A percentile compares a stretch with the other conserved stretches of the same genome.
Evolutionary conservation across 2,113 vertebrate genomes (phyloP).

Genomic region (Benitochromis conjunctus): DNA sequence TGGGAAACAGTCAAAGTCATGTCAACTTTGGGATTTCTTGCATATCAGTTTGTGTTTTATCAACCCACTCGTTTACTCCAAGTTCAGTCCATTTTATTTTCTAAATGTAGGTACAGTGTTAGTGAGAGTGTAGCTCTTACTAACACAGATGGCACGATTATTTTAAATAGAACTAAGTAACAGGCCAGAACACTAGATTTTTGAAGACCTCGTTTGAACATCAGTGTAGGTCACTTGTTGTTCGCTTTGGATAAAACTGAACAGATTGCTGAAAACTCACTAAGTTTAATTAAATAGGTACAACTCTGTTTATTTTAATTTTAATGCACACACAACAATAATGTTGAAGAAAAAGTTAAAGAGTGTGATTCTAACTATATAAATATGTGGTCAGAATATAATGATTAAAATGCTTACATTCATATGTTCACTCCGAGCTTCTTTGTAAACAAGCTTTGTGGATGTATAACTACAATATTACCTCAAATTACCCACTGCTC

Average conservation of each 20-base stretch:
- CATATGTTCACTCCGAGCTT: neutral
- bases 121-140: neutral
- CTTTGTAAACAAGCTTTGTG: neutral
- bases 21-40: neutral
- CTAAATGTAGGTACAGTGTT: neutral
- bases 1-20: neutral
- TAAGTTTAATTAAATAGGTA: neutral
- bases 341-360: neutral
- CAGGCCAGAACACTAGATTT: neutral
- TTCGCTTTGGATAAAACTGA: neutral
- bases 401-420: neutral
- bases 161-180: neutral
- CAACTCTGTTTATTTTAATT: neutral
- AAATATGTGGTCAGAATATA: neutral
- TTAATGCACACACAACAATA: neutral
- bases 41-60: neutral
- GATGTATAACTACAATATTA: neutral
- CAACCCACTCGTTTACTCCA: neutral
- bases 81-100: neutral
- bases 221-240: neutral
- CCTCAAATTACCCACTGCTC: neutral
- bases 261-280: neutral
- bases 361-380: neutral
- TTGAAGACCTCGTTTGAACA: neutral
- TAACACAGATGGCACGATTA: neutral